Evolutionary conservation across 2,113 vertebrate genomes (phyloP), one percentile per base, ranked within the genome.

Genomic region (Silurus meridionalis): DNA sequence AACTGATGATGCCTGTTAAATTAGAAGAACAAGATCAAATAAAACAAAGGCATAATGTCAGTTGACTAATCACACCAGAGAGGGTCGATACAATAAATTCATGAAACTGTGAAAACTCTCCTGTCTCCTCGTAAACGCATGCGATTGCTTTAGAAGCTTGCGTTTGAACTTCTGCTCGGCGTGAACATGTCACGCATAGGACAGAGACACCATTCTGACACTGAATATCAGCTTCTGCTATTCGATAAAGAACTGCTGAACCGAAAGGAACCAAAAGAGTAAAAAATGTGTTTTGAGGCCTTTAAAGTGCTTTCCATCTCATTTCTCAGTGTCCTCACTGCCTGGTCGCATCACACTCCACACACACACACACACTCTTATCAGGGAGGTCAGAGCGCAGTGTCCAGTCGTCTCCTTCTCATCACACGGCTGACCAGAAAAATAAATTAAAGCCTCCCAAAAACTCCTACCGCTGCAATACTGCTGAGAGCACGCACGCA

Each of bases 381-480:
- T 86, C 82, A 66, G 85, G 64, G 52, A 75, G 85, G 85, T 86
- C 85, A 86, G 80, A 77, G 85, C 25, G 46, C 80, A 66, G 85
- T 74, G 80, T 86, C 78, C 61, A 67, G 80, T 83, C 80, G 69
- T 75, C 69, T 75, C 80, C 80, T 64, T 64, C 80, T 86, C 85
- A 86, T 86, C 85, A 86, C 85, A 85, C 57, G 86, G 78, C 72
- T 74, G 85, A 81, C 75, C 85, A 86, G 80, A 82, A 86, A 86
- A 83, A 87, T 63, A 89, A 83, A 83, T 82, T 74, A 82, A 69
- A 79, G 67, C 69, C 79, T 63, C 64, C 58, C 15, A 50, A 67
- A 87, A 75, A 82, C 52, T 48, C 80, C 69, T 75, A 86, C 58
- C 85, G 48, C 80, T 83, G 80, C 48, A 83, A 50, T 74, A 84